Conservation (phyloP, 2,888 invertebrate species). For the Tenodera sinensis region DNA sequence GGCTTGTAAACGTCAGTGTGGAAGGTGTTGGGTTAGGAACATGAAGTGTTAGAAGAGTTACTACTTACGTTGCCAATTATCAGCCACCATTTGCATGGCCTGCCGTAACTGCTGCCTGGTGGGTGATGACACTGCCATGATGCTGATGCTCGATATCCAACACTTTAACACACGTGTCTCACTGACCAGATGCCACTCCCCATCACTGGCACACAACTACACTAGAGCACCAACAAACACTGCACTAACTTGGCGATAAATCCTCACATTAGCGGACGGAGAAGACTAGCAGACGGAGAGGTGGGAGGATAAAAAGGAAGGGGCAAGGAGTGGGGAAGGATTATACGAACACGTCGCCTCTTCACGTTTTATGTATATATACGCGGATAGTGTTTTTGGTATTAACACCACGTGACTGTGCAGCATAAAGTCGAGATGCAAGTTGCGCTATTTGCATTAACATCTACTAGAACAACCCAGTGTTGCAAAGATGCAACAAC, state of each 20-base stretch:
- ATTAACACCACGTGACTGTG: neutral
- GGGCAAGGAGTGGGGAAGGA: neutral
- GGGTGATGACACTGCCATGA: neutral
- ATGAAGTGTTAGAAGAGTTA: neutral
- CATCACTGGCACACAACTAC: neutral
- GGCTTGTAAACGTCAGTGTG: neutral
- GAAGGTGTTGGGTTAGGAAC: neutral
- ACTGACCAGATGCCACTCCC: neutral
- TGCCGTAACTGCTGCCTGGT: slow-evolving; percentile 18
- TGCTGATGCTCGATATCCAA: neutral
- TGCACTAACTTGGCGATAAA: neutral
- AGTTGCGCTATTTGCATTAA: neutral
- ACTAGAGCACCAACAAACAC: neutral
- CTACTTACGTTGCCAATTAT: slow-evolving; percentile 27
- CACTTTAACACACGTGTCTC: neutral
- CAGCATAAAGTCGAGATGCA: neutral
- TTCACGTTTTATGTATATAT: neutral
- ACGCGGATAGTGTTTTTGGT: neutral
- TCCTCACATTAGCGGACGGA: neutral
- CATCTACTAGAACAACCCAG: neutral
- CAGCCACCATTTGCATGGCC: slow-evolving; percentile 26
- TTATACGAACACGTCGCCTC: neutral
- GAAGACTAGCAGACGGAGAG: neutral
- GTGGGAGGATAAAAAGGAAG: neutral
- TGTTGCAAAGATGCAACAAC: neutral